phyloP scores from a whole-genome alignment of 2,888 invertebrate genomes.

The Synergus gifuensis region DNA sequence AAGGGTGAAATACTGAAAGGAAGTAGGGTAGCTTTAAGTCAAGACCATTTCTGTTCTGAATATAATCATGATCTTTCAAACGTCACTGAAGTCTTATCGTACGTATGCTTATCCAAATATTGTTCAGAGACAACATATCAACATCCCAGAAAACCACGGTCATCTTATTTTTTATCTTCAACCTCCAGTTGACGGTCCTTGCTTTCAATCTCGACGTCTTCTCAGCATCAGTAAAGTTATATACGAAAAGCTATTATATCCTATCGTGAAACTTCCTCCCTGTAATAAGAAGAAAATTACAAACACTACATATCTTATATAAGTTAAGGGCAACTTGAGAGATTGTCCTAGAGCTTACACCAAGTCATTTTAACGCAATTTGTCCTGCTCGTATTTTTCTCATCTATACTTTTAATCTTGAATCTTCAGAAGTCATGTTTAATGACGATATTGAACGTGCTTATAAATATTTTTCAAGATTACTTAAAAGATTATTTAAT shows the following conservation, averaged over 20 bases:
- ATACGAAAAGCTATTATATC: neutral
- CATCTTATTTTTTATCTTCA: neutral
- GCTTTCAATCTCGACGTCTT: neutral
- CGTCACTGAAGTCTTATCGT: neutral
- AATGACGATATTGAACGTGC: no score
- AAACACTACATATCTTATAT: neutral
- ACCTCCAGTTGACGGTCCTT: neutral
- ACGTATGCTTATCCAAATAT: neutral
- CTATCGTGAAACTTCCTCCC: neutral
- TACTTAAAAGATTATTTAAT: neutral
- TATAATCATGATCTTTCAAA: slow-evolving; percentile 1
- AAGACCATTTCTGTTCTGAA: neutral
- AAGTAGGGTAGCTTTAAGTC: neutral
- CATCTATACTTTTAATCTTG: neutral
- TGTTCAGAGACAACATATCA: neutral
- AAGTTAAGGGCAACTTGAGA: neutral
- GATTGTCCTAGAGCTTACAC: neutral
- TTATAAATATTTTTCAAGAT: neutral
- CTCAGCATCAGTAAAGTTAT: neutral
- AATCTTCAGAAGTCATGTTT: neutral
- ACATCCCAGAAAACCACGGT: neutral
- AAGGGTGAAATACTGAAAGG: neutral
- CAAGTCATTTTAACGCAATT: neutral
- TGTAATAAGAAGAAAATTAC: slow-evolving; percentile 9
- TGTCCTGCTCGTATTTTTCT: neutral